phyloP scores from a whole-genome alignment of 2,888 invertebrate species.

The Oeneis ivallda region DNA sequence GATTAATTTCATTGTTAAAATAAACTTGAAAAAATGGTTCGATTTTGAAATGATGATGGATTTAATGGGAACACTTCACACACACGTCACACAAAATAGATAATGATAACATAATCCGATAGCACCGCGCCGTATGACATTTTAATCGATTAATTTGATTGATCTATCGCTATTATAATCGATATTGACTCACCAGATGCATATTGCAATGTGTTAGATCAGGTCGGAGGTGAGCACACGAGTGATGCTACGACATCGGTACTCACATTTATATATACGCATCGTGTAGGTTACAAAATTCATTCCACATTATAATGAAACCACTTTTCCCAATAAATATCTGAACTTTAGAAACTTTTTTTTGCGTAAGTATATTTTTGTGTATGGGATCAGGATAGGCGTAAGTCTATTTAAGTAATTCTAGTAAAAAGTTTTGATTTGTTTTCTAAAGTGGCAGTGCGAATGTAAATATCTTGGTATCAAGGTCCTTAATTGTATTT shows the following conservation, averaged over 20 bases:
- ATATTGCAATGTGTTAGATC: slow-evolving; percentile 54
- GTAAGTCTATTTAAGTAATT: not conserved
- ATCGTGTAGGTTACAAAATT: slow-evolving; percentile 63
- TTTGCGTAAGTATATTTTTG: slow-evolving; percentile 50
- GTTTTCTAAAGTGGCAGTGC: not conserved
- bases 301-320: slow-evolving; percentile 66
- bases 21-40: no score
- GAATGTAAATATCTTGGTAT: not conserved
- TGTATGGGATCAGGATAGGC: slow-evolving; percentile 7
- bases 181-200: slow-evolving; percentile 68
- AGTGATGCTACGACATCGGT: slow-evolving; percentile 56
- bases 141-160: slow-evolving; percentile 1
- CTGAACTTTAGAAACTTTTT: slow-evolving; percentile 55
- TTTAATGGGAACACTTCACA: no score
- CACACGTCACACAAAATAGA: no score
- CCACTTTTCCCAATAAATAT: slow-evolving; percentile 64
- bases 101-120: not conserved
- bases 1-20: no score
- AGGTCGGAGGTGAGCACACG: slow-evolving; percentile 68
- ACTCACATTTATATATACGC: slow-evolving; percentile 63
- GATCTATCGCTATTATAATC: not conserved
- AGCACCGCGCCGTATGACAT: not conserved
- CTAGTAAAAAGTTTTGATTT: not conserved
- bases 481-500: slow-evolving; percentile 1
- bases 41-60: no score